Evolutionary conservation across 2,113 vertebrate species (phyloP), one percentile per base, ranked within the genome.

Genomic region (Chroicocephalus ridibundus): DNA sequence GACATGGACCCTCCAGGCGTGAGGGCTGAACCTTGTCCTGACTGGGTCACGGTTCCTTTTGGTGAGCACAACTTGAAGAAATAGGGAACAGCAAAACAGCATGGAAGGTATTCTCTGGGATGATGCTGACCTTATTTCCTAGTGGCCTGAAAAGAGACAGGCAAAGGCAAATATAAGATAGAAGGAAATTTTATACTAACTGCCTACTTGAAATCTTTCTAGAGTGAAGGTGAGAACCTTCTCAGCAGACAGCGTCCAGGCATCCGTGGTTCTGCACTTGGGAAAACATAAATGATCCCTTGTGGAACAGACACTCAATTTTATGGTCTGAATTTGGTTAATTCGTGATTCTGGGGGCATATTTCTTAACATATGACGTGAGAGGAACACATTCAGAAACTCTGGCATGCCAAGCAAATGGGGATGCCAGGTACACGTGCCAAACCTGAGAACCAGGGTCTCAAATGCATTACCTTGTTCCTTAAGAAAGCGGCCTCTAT

Each of bases 121-220:
- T 86, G 44, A 92, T n/a, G 34, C 42, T 92, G 92, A 90, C 75
- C 32, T 92, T 80, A 42, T 64, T 79, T 82, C 40, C 66, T 80
- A 57, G 36, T 29, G 38, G 66, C 31, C 46, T 95, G 74, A 86
- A 82, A 82, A 91, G 72, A 74, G 16, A 57, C 14, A 86, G 27
- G 52, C 62, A 80, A 72, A 75, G 87, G 52, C 18, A 92, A 82
- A 75, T 75, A 62, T 4, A 54, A 84, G 46, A 81, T 71, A 54
- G 86, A 82, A 86, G 61, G 58, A 81, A 70, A 65, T 86, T 74
- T 68, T 72, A 8, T 54, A 52, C 74, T 60, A 77, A 61, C 68
- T 84, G 46, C 34, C 51, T 38, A 36, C 78, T 75, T 62, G 55
- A 91, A 66, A 36, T 36, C 72, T 84, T 86, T 55, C 46, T 78